phyloP scores from a whole-genome alignment of 2,113 vertebrate species.

The Marcusenius ussheri region DNA sequence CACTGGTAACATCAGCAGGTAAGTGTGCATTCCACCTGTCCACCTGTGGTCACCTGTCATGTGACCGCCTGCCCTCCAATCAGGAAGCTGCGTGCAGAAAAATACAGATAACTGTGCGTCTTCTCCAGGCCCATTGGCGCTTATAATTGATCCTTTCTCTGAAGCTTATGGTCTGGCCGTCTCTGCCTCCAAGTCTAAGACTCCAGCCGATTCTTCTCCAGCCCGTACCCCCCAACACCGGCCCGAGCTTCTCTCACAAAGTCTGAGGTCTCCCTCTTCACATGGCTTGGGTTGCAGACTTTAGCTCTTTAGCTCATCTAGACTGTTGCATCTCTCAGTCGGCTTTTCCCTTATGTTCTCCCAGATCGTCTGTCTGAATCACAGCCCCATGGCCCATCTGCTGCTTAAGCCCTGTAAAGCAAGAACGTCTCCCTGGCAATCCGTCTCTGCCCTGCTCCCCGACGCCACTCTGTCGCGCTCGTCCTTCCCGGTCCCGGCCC shows the following conservation, averaged over 20 bases:
- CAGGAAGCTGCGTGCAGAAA: neutral
- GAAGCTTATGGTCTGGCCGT: neutral
- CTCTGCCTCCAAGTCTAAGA: neutral
- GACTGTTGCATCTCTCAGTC: neutral
- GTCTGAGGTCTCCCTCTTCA: neutral
- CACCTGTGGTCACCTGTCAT: neutral
- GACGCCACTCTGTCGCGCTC: neutral
- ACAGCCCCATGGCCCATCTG: neutral
- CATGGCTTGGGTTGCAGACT: neutral
- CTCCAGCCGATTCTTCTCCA: neutral
- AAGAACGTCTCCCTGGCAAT: neutral
- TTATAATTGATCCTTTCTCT: neutral
- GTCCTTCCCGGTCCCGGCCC: neutral
- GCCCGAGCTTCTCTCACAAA: neutral
- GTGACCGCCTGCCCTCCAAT: neutral
- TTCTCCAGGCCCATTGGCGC: neutral
- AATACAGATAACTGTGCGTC: no score
- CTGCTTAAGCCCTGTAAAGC: neutral
- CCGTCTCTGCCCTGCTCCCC: neutral
- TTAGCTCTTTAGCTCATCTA: neutral
- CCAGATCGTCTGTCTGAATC: neutral
- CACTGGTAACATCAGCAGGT: neutral
- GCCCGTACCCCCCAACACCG: neutral
- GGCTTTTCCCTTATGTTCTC: neutral
- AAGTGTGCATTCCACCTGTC: neutral